A percentile compares a stretch with the other conserved stretches of the same genome.
Evolutionary conservation across 2,888 invertebrate species (phyloP).

Genomic region (Orthonevra nobilis): DNA sequence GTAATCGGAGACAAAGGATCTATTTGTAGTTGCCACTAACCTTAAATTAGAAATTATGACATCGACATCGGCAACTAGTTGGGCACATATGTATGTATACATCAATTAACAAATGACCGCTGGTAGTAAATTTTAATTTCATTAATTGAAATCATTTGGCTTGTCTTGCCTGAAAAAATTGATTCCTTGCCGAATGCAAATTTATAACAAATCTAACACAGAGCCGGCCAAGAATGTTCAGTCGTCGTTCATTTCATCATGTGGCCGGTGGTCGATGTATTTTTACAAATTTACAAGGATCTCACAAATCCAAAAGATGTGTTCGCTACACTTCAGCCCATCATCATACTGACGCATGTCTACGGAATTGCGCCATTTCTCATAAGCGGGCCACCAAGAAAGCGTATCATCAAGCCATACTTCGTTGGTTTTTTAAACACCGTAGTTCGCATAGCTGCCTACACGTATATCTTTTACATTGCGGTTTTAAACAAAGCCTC

Average conservation of each 20-base stretch:
- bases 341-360: conserved; percentile 75
- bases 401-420: conserved; percentile 72
- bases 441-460: conserved; percentile 74
- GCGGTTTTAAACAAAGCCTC: conserved; percentile 74
- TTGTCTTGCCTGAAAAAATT: too few relatives aligned
- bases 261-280: neutral
- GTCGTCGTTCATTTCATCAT: neutral
- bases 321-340: conserved; percentile 75
- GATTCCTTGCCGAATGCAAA: too few relatives aligned
- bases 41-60: too few relatives aligned
- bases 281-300: conserved; percentile 62
- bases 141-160: conserved; percentile 11
- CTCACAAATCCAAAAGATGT: conserved; percentile 76
- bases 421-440: conserved; percentile 75
- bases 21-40: too few relatives aligned
- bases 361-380: conserved; percentile 77
- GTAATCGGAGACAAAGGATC: too few relatives aligned
- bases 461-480: conserved; percentile 74
- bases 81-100: too few relatives aligned
- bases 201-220: too few relatives aligned
- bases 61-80: too few relatives aligned
- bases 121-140: conserved; percentile 19
- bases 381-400: conserved; percentile 71
- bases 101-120: too few relatives aligned
- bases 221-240: too few relatives aligned